These are phyloP conservation scores for Digitonthophagus gazella DNA, from an alignment of 2,888 invertebrate genomes.

Conservation along the genomic window DNA sequence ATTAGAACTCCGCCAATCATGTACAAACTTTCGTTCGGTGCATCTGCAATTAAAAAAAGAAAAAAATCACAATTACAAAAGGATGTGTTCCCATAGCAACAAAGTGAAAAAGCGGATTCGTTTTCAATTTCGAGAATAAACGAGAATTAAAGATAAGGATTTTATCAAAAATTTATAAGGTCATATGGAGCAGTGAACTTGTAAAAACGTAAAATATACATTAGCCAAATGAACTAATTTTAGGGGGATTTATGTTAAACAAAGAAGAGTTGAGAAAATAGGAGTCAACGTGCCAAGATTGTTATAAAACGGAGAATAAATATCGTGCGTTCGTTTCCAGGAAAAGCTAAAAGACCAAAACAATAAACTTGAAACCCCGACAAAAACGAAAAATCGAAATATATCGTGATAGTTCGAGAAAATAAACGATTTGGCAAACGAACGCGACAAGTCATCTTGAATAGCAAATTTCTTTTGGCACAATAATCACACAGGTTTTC, in stretches of 20 bases:
- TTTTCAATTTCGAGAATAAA: no score
- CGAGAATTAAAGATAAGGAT: background rate
- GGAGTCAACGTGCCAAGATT: background rate
- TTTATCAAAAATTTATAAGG: background rate
- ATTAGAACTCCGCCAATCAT: constrained; percentile 83
- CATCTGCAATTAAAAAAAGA: constrained; percentile 67
- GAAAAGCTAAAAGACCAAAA: background rate
- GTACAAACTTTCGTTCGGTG: constrained; percentile 78
- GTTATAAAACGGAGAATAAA: background rate
- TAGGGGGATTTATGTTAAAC: background rate
- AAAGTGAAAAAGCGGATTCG: no score
- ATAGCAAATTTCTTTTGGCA: background rate
- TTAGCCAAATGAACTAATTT: no score
- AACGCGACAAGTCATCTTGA: no score
- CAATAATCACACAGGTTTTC: background rate
- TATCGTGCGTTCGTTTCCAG: background rate
- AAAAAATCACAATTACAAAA: no score
- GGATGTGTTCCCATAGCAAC: no score
- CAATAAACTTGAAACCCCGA: background rate
- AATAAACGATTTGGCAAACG: background rate
- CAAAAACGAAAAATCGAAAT: background rate
- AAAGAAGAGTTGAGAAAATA: background rate
- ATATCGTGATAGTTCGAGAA: background rate
- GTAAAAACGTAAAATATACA: no score
- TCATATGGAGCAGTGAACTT: no score